Evolutionary conservation across 1,140 invertebrate species (phyloP).

Genomic region (Eubasilissa regina): DNA sequence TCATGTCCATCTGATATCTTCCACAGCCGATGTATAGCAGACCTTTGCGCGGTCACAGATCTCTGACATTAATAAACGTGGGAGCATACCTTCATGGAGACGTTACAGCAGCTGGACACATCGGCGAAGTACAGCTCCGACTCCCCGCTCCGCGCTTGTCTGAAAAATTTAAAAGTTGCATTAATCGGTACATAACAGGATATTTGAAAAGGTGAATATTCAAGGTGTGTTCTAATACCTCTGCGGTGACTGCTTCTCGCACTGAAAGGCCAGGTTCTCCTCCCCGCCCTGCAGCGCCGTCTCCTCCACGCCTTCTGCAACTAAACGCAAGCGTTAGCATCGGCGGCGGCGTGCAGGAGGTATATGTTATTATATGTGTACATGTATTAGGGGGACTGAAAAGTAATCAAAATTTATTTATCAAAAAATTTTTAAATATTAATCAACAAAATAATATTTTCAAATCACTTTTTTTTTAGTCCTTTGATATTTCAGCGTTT

Average conservation of each 20-base stretch:
- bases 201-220: no score
- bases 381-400: no score
- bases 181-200: no score
- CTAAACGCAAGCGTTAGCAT: neutral
- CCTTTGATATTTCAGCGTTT: no score
- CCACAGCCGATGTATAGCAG: no score
- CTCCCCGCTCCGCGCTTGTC: slow-evolving; percentile 66
- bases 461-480: neutral
- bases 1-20: no score
- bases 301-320: slow-evolving; percentile 24
- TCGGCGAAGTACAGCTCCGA: slow-evolving; percentile 90
- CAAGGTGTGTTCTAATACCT: no score
- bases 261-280: slow-evolving; percentile 79
- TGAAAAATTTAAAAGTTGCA: slow-evolving; percentile 43
- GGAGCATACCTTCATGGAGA: slow-evolving; percentile 74
- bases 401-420: no score
- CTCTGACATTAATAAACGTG: no score
- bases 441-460: neutral
- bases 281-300: slow-evolving; percentile 74
- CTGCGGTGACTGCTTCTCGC: slow-evolving; percentile 72
- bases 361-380: no score
- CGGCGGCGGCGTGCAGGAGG: no score
- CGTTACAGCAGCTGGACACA: slow-evolving; percentile 87
- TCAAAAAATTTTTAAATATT: neutral
- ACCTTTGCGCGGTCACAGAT: no score